A percentile compares a stretch with the other conserved stretches of the same genome.
phyloP scores from a whole-genome alignment of 2,888 invertebrate genomes.

The Chloromyia formosa region DNA sequence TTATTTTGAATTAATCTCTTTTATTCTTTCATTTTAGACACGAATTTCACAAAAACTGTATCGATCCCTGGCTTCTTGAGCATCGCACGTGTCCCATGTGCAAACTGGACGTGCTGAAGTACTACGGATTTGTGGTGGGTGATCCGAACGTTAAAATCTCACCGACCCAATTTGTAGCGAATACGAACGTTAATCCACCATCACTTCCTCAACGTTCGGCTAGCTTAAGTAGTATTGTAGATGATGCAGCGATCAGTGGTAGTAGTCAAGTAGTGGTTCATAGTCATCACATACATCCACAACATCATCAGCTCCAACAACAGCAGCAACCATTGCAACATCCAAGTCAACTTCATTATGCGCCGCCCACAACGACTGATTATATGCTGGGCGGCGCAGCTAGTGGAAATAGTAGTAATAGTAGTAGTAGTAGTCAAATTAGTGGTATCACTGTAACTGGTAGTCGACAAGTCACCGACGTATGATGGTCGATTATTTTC shows the following conservation, averaged over 20 bases:
- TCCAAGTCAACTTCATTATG: not conserved
- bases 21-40: slow-evolving; percentile 72
- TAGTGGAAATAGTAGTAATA: slow-evolving; percentile 36
- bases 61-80: slow-evolving; percentile 95
- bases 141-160: slow-evolving; percentile 60
- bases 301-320: slow-evolving; percentile 20
- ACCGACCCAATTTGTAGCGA: slow-evolving; percentile 21
- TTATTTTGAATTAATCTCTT: not conserved
- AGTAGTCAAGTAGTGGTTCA: slow-evolving; percentile 34
- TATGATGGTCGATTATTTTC: slow-evolving; percentile 53
- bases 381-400: slow-evolving; percentile 36
- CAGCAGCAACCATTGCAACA: slow-evolving; percentile 3
- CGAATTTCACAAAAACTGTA: slow-evolving; percentile 94
- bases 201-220: slow-evolving; percentile 28
- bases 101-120: slow-evolving; percentile 93
- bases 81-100: slow-evolving; percentile 97
- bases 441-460: slow-evolving; percentile 50
- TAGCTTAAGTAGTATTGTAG: slow-evolving; percentile 44
- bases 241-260: slow-evolving; percentile 11
- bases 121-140: slow-evolving; percentile 87
- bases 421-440: slow-evolving; percentile 52
- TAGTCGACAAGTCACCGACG: slow-evolving; percentile 63
- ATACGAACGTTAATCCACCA: not conserved
- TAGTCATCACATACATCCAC: slow-evolving; percentile 38
- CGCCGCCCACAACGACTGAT: slow-evolving; percentile 11